A percentile compares a stretch with the other conserved stretches of the same genome.
phyloP scores from a whole-genome alignment of 2,113 vertebrate genomes.

The Platysternon megacephalum region DNA sequence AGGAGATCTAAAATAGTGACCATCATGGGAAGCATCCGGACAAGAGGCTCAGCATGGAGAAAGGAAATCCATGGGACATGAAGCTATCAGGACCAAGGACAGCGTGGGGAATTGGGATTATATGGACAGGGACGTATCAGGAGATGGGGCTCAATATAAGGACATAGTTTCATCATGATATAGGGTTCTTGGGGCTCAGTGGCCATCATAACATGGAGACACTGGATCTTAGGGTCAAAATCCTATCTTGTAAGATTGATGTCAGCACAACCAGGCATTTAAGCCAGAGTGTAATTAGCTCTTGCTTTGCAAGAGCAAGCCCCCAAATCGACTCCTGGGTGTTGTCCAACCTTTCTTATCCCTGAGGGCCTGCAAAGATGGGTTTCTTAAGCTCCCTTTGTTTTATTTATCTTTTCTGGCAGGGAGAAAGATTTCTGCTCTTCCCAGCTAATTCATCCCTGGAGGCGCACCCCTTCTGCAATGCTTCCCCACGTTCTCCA shows the following conservation, averaged over 20 bases:
- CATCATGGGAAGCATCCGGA: accelerated
- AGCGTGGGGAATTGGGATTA: neutral
- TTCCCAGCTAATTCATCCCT: neutral
- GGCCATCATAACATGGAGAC: neutral
- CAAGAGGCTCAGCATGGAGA: accelerated
- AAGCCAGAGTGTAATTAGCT: neutral
- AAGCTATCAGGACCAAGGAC: neutral
- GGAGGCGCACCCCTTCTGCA: neutral
- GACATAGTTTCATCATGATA: neutral
- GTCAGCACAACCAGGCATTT: neutral
- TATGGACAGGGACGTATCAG: neutral
- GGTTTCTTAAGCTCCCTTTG: neutral
- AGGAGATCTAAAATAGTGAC: neutral
- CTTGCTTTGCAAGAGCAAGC: neutral
- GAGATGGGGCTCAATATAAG: neutral
- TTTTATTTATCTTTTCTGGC: neutral
- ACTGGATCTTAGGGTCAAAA: neutral
- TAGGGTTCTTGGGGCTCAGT: accelerated
- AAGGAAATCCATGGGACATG: neutral
- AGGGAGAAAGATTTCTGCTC: neutral
- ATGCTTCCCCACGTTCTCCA: neutral
- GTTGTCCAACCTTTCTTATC: neutral
- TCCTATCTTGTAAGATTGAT: neutral
- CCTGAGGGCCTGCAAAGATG: no score
- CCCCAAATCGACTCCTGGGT: neutral